Evolutionary conservation across 2,888 invertebrate genomes (phyloP), one percentile per base, ranked within the genome.

Genomic region (Mesochorus sp.): DNA sequence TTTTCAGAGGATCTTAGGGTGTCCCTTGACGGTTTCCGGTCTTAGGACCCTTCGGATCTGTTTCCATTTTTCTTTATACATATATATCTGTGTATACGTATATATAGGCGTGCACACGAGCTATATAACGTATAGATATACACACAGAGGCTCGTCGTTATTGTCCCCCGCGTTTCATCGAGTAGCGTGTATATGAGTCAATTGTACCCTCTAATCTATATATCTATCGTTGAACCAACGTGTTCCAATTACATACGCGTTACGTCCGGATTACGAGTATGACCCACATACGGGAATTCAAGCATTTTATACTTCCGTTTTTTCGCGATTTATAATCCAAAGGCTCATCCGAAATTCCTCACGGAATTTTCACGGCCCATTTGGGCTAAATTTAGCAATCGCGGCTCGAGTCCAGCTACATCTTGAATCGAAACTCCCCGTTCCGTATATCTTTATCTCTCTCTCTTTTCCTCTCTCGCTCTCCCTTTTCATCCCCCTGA

Each of bases 351-450:
- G 24, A 62, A 31, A 62, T 44, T 61, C 31, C 26, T 55, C 42
- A 61, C 12, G 57, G 26, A 53, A 44, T 62, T 64, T 55, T 64
- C 61, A 62, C 37, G 28, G 34, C 47, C 62, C 28, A 55, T 70
- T 19, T 26, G 44, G 47, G 47, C 37, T 44, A 71, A 62, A 62
- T 66, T 64, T 76, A 55, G 64, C 42, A 47, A 64, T 64, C 49
- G 12, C 64, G 14, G 39, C 6, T n/a, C 42, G 17, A 53, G 19
- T 53, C 66, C n/a, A 17, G 17, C 17, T 39, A 39, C 19, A 26
- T 61, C 34, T 53, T 51, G 34, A 26, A 51, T 31, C 28, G 39
- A 24, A 59, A 59, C n/a, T 55, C 17, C 34, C 34, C 34, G 19
- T 19, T 3, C n/a, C n/a, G 3, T 12, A 6, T 37, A 4, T 2